A percentile compares a stretch with the other conserved stretches of the same genome.
Conservation (phyloP, 37 sponge, comb jelly and placozoan genomes). For the Dysidea cf. avara region DNA sequence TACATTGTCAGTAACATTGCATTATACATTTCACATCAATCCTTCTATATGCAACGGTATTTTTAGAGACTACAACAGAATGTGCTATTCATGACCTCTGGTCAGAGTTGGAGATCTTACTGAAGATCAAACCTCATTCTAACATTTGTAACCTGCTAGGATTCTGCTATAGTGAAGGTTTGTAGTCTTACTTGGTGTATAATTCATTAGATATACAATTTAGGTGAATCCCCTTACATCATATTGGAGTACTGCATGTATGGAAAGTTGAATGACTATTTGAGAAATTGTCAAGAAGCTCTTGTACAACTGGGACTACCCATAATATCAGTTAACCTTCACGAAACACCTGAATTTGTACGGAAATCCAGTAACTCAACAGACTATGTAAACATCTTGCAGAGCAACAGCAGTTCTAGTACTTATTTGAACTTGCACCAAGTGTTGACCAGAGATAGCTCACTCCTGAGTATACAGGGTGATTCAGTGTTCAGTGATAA, state of each 20-base stretch:
- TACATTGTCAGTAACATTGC: no score
- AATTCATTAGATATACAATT: not conserved
- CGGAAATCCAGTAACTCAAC: no score
- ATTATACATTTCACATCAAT: no score
- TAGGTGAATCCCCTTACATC: conserved; percentile 38
- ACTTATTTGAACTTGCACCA: not conserved
- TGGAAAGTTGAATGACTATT: conserved; percentile 27
- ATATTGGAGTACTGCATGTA: conserved; percentile 38
- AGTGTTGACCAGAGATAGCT: not conserved
- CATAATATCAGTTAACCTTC: no score
- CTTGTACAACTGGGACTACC: not conserved
- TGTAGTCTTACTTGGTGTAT: not conserved
- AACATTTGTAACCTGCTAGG: conserved; percentile 49
- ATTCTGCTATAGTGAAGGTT: conserved; percentile 32
- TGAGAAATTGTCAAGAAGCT: not conserved
- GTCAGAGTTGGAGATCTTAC: conserved; percentile 46
- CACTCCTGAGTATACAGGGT: not conserved
- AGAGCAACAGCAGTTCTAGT: no score
- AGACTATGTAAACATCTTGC: no score
- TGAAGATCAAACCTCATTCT: conserved; percentile 40
- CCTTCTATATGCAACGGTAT: no score
- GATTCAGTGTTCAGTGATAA: not conserved
- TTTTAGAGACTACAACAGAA: not conserved
- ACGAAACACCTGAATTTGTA: no score
- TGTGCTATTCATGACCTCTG: conserved; percentile 30